A percentile compares a stretch with the other conserved stretches of the same genome.
phyloP scores from a whole-genome alignment of 2,888 invertebrate species.

The Chydorus sphaericus region DNA sequence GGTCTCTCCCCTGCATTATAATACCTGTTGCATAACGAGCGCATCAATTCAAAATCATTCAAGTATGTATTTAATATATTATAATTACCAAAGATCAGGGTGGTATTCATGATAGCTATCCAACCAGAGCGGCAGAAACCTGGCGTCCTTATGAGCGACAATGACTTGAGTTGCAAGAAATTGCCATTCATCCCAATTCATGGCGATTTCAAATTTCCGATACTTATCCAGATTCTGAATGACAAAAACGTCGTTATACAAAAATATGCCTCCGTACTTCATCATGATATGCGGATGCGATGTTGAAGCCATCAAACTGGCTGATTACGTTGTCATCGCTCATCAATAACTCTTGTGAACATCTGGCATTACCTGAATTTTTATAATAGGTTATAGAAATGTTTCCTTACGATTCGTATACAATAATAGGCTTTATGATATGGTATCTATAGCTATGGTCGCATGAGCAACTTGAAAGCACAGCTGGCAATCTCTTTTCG shows the following conservation, averaged over 20 bases:
- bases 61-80: too few species aligned
- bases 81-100: conserved; percentile 16
- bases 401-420: too few species aligned
- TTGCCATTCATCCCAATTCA: conserved; percentile 22
- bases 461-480: too few species aligned
- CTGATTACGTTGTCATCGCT: too few species aligned
- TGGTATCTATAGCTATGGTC: too few species aligned
- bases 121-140: conserved; percentile 25
- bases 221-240: conserved; percentile 24
- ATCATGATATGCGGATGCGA: conserved; percentile 23
- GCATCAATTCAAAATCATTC: too few species aligned
- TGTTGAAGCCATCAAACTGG: too few species aligned
- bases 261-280: conserved; percentile 26
- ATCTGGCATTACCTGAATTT: too few species aligned
- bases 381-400: too few species aligned
- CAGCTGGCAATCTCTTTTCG: too few species aligned
- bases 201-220: conserved; percentile 24
- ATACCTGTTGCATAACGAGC: conserved; percentile 20
- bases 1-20: conserved; percentile 26
- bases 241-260: conserved; percentile 26
- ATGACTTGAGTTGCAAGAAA: conserved; percentile 20
- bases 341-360: too few species aligned
- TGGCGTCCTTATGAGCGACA: conserved; percentile 25
- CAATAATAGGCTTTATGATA: too few species aligned
- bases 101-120: conserved; percentile 24